Conservation (phyloP, 2,113 vertebrate genomes). For the Eleginops maclovinus region DNA sequence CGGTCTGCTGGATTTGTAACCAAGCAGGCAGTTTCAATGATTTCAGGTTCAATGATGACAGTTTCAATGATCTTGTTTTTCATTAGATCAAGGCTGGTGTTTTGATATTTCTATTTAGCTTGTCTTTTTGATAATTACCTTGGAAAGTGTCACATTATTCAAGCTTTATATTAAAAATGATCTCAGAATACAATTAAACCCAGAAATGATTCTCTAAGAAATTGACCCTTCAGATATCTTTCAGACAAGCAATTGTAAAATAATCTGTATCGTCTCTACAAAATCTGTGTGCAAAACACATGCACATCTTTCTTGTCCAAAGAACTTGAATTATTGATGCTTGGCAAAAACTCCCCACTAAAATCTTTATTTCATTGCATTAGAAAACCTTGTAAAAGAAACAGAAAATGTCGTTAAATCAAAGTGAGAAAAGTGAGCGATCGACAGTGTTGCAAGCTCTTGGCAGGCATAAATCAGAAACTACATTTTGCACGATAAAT, state of each 20-base stretch:
- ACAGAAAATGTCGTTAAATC: neutral
- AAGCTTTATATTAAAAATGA: neutral
- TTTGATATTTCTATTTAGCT: too few species aligned
- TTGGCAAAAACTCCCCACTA: neutral
- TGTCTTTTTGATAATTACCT: too few species aligned
- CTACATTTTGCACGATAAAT: neutral
- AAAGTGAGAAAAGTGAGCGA: neutral
- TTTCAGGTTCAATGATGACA: too few species aligned
- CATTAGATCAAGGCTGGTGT: neutral
- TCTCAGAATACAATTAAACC: neutral
- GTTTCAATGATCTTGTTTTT: too few species aligned
- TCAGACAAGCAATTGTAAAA: neutral
- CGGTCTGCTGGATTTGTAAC: too few species aligned
- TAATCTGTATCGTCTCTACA: neutral
- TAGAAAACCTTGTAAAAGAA: conserved; percentile 3
- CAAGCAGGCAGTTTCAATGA: too few species aligned
- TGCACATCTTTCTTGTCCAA: neutral
- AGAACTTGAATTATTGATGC: neutral
- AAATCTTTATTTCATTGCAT: neutral
- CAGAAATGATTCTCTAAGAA: neutral
- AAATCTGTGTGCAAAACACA: neutral
- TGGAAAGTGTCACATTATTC: too few species aligned
- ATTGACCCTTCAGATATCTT: neutral
- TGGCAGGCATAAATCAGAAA: conserved; percentile 9
- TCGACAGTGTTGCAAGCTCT: neutral